Conservation (phyloP, 1,140 invertebrate genomes). For the Scaptomyza pallida region DNA sequence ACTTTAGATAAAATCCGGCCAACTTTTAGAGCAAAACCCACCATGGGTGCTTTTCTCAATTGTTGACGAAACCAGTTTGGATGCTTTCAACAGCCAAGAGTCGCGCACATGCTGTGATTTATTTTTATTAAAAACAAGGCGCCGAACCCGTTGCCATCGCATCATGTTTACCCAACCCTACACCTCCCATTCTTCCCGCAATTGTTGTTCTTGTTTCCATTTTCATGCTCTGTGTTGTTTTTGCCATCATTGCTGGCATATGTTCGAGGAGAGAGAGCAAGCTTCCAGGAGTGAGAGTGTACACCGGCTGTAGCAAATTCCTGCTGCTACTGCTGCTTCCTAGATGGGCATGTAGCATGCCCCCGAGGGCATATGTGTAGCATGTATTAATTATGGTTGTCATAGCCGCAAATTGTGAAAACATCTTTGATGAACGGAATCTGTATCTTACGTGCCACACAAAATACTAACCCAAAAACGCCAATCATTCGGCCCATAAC, state of each 20-base stretch:
- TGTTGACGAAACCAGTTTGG: constrained; percentile 32
- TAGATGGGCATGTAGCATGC: constrained; percentile 2
- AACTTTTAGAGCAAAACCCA: not conserved
- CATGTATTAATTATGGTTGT: constrained; percentile 65
- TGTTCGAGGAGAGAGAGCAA: not conserved
- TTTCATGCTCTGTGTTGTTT: constrained; percentile 15
- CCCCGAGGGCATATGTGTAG: constrained; percentile 41
- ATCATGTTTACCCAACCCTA: constrained; percentile 1
- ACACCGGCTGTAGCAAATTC: constrained; percentile 13
- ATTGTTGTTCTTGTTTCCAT: constrained; percentile 15
- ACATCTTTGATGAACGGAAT: constrained; percentile 26
- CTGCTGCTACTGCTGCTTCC: too few relatives aligned
- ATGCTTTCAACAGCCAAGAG: constrained; percentile 19
- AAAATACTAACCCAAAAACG: not conserved
- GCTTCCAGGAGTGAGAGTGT: not conserved
- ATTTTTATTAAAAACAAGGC: constrained; percentile 51
- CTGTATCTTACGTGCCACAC: constrained; percentile 18
- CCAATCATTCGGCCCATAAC: not conserved
- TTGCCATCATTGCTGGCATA: constrained; percentile 21
- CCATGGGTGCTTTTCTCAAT: constrained; percentile 3
- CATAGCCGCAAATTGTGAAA: constrained; percentile 48
- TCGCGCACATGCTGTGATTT: constrained; percentile 44
- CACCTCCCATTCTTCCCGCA: not conserved
- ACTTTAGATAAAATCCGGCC: not conserved
- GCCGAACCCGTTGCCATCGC: constrained; percentile 17